Base-by-base conservation (phyloP, 2,888 invertebrate species). In the Clistopyga incitator region DNA sequence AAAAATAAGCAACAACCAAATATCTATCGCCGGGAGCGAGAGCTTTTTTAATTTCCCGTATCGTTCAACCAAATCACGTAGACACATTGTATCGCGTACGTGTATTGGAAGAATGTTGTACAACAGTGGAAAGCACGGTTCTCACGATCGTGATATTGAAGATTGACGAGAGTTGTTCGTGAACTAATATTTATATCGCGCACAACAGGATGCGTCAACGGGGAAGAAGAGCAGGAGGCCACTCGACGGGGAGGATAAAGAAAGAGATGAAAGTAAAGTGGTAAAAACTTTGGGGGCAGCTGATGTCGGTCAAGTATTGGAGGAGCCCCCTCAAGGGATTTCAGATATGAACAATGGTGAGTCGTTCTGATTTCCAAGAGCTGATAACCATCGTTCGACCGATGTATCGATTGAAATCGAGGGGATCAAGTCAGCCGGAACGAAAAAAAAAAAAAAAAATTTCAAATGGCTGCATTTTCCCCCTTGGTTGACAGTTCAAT, bases 131-230 rank as follows among this genome's bases (percentile, higher is more conserved):
- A 38, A 47, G 54, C 13, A 15, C 13, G 29, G 20, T n/a, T 25
- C 47, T 23, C 52, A n/a, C 79, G 59, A 65, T 72, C 77, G 83
- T 77, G 77, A 84, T 77, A 64, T 61, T 64, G 54, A 78, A 74
- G 77, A 80, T 81, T 78, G 84, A 84, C 75, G 80, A 85, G 71
- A 81, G 64, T 81, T 82, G 78, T 82, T 79, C 59, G 65, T 34
- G 25, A 85, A 83, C 77, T 78, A 83, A 78, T 81, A 81, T 78
- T 78, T 84, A 80, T 80, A 80, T 80, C 67, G 54, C 74, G 52
- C 34, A 18, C 47, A 59, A 65, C 59, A 79, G 84, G 74, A 84
- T n/a, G 70, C 67, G 64, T 29, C 54, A 54, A 54, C n/a, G 18
- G 61, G n/a, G 38, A 20, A 59, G 38, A 20, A 59, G 65, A 65